Conservation (phyloP, 2,888 invertebrate species). For the Stenodera caucasica region DNA sequence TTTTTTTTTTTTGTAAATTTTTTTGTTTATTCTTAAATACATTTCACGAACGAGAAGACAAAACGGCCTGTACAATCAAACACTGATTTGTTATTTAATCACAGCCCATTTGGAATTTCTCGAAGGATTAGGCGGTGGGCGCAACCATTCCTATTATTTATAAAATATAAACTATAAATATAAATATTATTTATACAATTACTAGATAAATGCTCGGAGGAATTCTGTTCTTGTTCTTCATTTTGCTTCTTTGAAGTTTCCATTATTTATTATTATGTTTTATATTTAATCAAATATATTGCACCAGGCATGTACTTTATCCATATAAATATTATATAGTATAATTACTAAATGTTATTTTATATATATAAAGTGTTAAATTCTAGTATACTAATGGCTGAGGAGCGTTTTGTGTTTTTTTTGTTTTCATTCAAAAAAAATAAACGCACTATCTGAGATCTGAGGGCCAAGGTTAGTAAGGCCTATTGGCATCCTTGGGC, state of each 20-base stretch:
- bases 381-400: constrained; percentile 49
- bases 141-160: constrained; percentile 38
- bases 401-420: constrained; percentile 34
- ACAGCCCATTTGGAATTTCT: constrained; percentile 81
- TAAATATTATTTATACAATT: background rate
- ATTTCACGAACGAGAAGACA: constrained; percentile 60
- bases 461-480: constrained; percentile 81
- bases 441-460: constrained; percentile 30
- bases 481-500: constrained; percentile 97
- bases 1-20: background rate
- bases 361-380: constrained; percentile 31
- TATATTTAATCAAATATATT: too few relatives aligned
- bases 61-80: constrained; percentile 72
- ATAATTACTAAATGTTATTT: constrained; percentile 17
- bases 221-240: constrained; percentile 5
- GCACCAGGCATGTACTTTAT: constrained; percentile 38
- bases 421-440: constrained; percentile 25
- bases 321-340: constrained; percentile 25
- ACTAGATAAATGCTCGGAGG: constrained; percentile 37
- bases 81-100: constrained; percentile 69
- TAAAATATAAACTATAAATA: constrained; percentile 11
- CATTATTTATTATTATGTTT: background rate
- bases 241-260: background rate
- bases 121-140: constrained; percentile 52
- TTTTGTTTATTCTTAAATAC: constrained; percentile 36